Percentiles rank a stretch among this genome's conserved stretches.
Conservation (phyloP, 2,888 invertebrate species). For the Stramonita haemastoma region DNA sequence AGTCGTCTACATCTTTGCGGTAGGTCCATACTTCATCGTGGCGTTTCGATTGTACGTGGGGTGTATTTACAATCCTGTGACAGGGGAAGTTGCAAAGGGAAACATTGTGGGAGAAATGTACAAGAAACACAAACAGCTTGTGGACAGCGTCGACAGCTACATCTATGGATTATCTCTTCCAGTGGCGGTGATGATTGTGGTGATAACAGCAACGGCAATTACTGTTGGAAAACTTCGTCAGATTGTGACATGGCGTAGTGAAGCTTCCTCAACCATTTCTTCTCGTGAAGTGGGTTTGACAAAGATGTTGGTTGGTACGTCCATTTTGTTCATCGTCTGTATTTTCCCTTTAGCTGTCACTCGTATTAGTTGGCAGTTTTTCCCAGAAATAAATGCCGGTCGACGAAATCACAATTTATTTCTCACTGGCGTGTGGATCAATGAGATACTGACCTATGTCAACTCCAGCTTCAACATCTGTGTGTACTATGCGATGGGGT, state of each 20-base stretch:
- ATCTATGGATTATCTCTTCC: not conserved
- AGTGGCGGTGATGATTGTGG: not conserved
- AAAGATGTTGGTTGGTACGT: slow-evolving; percentile 11
- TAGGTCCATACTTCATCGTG: not conserved
- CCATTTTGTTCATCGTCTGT: not conserved
- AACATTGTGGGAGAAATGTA: not conserved
- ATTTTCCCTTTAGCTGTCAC: not conserved
- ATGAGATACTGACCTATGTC: not conserved
- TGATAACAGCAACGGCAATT: slow-evolving; percentile 7
- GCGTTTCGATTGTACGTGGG: not conserved
- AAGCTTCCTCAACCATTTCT: not conserved
- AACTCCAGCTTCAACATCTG: slow-evolving; percentile 8
- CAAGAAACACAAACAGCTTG: not conserved
- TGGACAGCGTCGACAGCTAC: not conserved
- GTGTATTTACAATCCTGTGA: not conserved
- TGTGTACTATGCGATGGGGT: slow-evolving; percentile 18
- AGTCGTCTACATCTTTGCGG: not conserved
- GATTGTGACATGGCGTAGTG: not conserved
- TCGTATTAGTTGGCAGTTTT: not conserved
- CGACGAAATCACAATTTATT: slow-evolving; percentile 6
- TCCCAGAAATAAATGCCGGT: not conserved
- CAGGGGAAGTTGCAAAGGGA: not conserved
- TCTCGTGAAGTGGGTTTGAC: not conserved
- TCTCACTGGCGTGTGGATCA: not conserved
- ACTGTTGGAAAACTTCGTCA: not conserved